Evolutionary conservation across 2,113 vertebrate species (phyloP), one percentile per base, ranked within the genome.

Genomic region (Gasterosteus aculeatus): DNA sequence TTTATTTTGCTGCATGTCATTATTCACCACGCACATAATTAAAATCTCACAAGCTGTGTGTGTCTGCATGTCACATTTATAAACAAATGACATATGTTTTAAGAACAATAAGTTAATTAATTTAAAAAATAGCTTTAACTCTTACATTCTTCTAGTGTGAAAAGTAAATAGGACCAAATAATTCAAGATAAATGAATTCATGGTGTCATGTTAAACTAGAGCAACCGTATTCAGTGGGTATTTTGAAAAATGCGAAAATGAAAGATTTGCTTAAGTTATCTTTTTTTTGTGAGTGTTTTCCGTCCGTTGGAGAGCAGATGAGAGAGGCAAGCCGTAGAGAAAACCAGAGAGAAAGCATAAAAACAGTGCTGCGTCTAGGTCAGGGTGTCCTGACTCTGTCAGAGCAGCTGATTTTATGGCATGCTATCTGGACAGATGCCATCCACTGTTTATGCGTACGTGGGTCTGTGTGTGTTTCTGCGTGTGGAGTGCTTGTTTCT

Each of bases 371-470:
- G 79, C 3, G 86, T 92, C 90, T 91, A 87, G 93, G 93, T 94
- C 92, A 93, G 89, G 83, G 65, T 77, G 89, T 61, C 88, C 92
- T 92, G 91, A 93, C 93, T 81, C 85, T 91, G 88, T 90, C 84
- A 90, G 79, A 53, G 70, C 61, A 69, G 77, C 85, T 82, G 81
- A 87, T 89, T 93, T 90, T 89, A 93, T 86, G 85, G 86, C 79
- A 80, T 73, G 83, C 75, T 86, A 84, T 91, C 89, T 93, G 90
- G 86, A 88, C 62, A 63, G 59, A 81, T 60, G 80, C 89, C 81
- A 80, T 80, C 71, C 51, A 77, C 47, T 54, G 85, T 75, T 65
- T 70, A 38, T 81, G 19, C 44, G 29, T 70, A 61, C 72, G 39
- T 54, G 39, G 19, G 46, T 10, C 3, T 76, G 62, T 72, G 53